These are phyloP conservation scores for Actinernus sp. DNA, from an alignment of 92 coral and sea anemone species.

Conservation along the genomic window DNA sequence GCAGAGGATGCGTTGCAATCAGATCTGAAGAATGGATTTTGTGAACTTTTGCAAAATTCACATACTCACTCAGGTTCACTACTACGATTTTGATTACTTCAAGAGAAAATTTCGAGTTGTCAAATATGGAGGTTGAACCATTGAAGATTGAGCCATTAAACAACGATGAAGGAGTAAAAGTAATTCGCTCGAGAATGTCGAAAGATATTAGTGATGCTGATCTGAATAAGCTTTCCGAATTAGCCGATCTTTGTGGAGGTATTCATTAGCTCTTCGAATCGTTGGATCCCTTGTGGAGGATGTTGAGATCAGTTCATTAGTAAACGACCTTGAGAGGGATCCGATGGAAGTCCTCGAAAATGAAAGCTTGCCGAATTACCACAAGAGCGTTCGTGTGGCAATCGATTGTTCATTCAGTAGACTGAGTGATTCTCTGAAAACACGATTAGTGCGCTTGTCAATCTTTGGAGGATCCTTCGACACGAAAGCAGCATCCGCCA, in stretches of 20 bases:
- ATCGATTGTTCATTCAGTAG: too few relatives aligned
- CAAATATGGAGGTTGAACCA: neutral
- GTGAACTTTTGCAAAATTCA: neutral
- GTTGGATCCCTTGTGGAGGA: neutral
- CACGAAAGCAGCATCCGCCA: too few relatives aligned
- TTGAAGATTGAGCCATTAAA: neutral
- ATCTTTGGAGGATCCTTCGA: too few relatives aligned
- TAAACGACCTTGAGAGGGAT: neutral
- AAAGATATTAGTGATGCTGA: neutral
- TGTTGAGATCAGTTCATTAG: neutral
- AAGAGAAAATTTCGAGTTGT: neutral
- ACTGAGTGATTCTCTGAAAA: too few relatives aligned
- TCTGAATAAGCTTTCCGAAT: neutral
- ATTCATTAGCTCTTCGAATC: slow-evolving; percentile 4
- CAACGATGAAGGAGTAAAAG: neutral
- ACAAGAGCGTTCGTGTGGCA: too few relatives aligned
- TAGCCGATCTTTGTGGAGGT: slow-evolving; percentile 8
- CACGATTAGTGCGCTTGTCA: too few relatives aligned
- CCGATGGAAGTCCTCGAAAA: too few relatives aligned
- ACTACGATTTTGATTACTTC: slow-evolving; percentile 3
- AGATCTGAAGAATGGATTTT: slow-evolving; percentile 1
- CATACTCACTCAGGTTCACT: neutral
- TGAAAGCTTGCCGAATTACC: too few relatives aligned
- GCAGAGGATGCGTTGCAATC: slow-evolving; percentile 1
- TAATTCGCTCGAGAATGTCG: slow-evolving; percentile 1